Percentiles rank a stretch among this genome's conserved stretches.
phyloP scores from a whole-genome alignment of 2,888 invertebrate species.

The Unio pictorum region DNA sequence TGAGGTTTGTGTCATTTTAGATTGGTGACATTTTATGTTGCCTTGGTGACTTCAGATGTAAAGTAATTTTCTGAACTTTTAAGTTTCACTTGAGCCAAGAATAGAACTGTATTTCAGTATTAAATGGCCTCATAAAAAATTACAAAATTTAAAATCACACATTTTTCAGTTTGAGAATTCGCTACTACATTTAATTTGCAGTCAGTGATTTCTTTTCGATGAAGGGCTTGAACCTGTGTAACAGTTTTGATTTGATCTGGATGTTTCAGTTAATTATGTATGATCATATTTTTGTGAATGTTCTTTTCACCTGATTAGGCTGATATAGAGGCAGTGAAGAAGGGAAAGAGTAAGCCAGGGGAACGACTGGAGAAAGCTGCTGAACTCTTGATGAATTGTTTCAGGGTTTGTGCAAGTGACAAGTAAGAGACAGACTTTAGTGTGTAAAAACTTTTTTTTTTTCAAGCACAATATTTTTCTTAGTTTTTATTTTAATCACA shows the following conservation, averaged over 20 bases:
- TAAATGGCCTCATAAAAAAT: no score
- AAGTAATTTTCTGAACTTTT: no score
- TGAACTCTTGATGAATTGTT: conserved; percentile 92
- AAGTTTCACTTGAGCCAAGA: no score
- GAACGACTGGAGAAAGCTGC: conserved; percentile 93
- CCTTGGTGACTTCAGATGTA: no score
- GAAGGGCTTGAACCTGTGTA: no score
- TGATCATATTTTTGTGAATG: background rate
- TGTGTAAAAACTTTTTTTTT: no score
- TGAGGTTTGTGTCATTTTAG: no score
- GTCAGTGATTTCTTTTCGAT: background rate
- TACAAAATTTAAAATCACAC: no score
- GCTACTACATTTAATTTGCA: background rate
- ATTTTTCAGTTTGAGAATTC: background rate
- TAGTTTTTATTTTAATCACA: background rate
- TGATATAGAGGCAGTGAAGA: conserved; percentile 75
- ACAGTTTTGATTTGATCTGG: no score
- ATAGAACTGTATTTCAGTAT: no score
- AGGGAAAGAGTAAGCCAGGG: conserved; percentile 70
- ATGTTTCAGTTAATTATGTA: background rate
- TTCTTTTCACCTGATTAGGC: conserved; percentile 75
- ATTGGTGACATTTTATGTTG: no score
- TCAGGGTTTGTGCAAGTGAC: conserved; percentile 95
- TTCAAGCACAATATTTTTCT: background rate
- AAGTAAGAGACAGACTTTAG: conserved; percentile 74